These are phyloP conservation scores for Platyrinchus mystaceus DNA, from an alignment of 2,797 vertebrate species.

Conservation along the genomic window DNA sequence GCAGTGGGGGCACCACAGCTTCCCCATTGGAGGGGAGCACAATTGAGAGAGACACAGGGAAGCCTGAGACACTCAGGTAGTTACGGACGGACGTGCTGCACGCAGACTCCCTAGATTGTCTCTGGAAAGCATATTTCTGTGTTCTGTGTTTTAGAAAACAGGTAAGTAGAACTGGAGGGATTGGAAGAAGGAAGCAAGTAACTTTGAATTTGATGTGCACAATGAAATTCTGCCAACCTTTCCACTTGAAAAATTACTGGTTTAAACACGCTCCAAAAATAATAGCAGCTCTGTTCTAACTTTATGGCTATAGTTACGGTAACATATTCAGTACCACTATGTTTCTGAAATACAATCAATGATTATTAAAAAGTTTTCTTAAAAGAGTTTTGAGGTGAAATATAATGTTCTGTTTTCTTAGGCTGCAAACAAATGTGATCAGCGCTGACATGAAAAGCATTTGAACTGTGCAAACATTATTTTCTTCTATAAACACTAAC, in stretches of 20 bases:
- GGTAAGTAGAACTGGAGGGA: neutral
- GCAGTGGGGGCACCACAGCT: neutral
- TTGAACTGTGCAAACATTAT: neutral
- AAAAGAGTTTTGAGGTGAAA: neutral
- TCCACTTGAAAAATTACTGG: neutral
- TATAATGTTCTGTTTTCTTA: neutral
- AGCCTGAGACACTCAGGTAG: neutral
- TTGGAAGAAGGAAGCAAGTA: neutral
- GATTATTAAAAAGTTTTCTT: neutral
- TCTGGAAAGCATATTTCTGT: neutral
- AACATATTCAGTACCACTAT: neutral
- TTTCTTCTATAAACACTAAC: neutral
- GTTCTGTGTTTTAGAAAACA: neutral
- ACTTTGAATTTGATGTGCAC: neutral
- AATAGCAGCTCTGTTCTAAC: neutral
- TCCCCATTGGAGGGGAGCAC: neutral
- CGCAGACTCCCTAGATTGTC: accelerated
- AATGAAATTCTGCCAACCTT: neutral
- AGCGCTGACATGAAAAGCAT: neutral
- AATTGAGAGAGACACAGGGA: accelerated
- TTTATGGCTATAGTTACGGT: neutral
- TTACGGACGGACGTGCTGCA: accelerated
- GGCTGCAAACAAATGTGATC: neutral
- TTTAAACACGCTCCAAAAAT: constrained; percentile 12
- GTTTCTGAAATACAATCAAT: neutral